These are phyloP conservation scores for Anolis apletophallus DNA, from an alignment of 2,797 vertebrate species.

Conservation along the genomic window DNA sequence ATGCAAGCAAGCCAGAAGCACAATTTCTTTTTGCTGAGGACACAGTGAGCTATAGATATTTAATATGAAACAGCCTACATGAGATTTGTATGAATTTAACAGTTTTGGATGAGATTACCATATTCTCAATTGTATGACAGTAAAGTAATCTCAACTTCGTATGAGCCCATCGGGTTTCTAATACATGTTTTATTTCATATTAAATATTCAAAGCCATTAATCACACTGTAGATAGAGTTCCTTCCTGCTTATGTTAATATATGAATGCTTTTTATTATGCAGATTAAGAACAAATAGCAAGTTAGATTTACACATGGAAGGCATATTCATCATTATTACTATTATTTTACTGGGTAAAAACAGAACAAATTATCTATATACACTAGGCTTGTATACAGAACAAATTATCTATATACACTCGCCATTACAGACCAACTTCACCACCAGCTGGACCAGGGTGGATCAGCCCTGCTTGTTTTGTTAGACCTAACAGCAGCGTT, in stretches of 20 bases:
- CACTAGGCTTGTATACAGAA: too few species aligned
- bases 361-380: background rate
- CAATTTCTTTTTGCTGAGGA: background rate
- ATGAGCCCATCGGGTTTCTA: conserved; percentile 17
- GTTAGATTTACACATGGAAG: conserved; percentile 5
- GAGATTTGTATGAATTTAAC: background rate
- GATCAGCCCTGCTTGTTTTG: too few species aligned
- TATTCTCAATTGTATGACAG: background rate
- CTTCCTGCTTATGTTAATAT: conserved; percentile 21
- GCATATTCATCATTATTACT: background rate
- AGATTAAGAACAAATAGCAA: conserved; percentile 12
- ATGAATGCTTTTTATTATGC: conserved; percentile 22
- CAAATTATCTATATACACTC: too few species aligned
- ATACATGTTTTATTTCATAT: conserved; percentile 33
- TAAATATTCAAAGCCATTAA: conserved; percentile 39
- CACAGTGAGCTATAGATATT: background rate
- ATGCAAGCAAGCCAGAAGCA: background rate
- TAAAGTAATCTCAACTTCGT: conserved; percentile 17
- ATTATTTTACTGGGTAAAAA: conserved; percentile 10
- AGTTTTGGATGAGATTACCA: too few species aligned
- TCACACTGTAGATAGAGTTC: conserved; percentile 1
- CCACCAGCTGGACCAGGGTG: too few species aligned
- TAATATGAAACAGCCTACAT: background rate
- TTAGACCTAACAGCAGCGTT: too few species aligned
- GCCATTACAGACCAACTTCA: too few species aligned